Conservation (phyloP, 2,888 invertebrate species). For the Drosophila fulvimacula region DNA sequence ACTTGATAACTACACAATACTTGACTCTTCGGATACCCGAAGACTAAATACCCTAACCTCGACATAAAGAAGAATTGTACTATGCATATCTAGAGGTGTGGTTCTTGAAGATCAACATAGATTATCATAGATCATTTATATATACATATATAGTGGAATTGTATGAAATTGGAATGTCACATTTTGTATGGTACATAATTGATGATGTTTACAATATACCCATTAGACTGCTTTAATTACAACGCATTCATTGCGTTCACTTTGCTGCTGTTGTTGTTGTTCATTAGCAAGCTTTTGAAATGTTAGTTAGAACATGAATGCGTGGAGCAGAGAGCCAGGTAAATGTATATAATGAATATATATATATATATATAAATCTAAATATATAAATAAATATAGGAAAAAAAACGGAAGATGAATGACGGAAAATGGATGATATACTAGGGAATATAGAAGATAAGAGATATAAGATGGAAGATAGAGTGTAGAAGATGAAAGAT, state of each 20-base stretch:
- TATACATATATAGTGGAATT: too few relatives aligned
- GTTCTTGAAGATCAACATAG: too few relatives aligned
- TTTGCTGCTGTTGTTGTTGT: conserved; percentile 8
- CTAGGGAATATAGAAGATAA: not conserved
- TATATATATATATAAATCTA: too few relatives aligned
- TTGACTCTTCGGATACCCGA: not conserved
- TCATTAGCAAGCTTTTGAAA: conserved; percentile 62
- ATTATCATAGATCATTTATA: too few relatives aligned
- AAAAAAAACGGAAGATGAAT: not conserved
- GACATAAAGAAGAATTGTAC: not conserved
- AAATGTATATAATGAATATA: not conserved
- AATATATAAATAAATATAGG: not conserved
- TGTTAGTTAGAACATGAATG: not conserved
- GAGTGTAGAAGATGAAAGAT: not conserved
- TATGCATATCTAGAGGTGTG: too few relatives aligned
- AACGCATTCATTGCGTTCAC: conserved; percentile 17
- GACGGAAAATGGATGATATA: not conserved
- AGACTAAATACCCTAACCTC: not conserved
- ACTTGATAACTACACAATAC: conserved; percentile 36
- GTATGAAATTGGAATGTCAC: too few relatives aligned
- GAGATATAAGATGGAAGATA: not conserved
- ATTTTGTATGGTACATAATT: not conserved
- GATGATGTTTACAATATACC: not conserved
- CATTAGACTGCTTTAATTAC: conserved; percentile 14
- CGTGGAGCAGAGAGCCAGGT: not conserved